Percentiles rank a stretch among this genome's conserved stretches.
Conservation (phyloP, 2,888 invertebrate species). For the Omphaloscelis lunosa region DNA sequence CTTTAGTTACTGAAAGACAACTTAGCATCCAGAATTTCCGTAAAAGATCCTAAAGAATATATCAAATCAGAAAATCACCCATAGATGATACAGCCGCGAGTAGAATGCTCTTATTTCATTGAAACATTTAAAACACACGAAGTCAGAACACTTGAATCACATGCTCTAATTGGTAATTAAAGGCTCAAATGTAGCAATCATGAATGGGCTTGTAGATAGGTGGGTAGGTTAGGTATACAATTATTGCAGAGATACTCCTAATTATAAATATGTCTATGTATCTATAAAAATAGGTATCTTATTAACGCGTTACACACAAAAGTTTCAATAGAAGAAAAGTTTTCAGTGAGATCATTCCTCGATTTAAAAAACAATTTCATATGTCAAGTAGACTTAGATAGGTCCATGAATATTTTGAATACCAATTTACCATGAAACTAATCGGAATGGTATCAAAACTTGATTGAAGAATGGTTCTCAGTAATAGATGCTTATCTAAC, state of each 20-base stretch:
- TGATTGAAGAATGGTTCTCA: not conserved
- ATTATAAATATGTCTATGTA: not conserved
- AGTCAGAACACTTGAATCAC: constrained; percentile 24
- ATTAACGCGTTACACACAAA: not conserved
- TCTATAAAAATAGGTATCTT: not conserved
- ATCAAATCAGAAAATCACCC: not conserved
- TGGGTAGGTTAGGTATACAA: not conserved
- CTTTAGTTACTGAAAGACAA: not conserved
- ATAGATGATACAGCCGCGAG: not conserved
- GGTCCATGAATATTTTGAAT: not conserved
- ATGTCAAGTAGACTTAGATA: not conserved
- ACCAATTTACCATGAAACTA: not conserved
- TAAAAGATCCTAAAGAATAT: not conserved
- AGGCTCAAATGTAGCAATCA: constrained; percentile 53
- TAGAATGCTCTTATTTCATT: constrained; percentile 8
- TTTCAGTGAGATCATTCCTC: not conserved
- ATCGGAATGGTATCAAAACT: not conserved
- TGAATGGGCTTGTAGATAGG: constrained; percentile 18
- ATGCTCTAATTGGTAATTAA: constrained; percentile 46
- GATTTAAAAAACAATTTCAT: not conserved
- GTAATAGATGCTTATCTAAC: not conserved
- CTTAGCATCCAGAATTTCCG: too few species aligned
- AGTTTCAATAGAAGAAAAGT: not conserved
- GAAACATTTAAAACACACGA: constrained; percentile 28
- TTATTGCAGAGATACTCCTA: not conserved